Evolutionary conservation across 2,797 vertebrate species (phyloP).

Genomic region (Melanotaenia pygmaea): DNA sequence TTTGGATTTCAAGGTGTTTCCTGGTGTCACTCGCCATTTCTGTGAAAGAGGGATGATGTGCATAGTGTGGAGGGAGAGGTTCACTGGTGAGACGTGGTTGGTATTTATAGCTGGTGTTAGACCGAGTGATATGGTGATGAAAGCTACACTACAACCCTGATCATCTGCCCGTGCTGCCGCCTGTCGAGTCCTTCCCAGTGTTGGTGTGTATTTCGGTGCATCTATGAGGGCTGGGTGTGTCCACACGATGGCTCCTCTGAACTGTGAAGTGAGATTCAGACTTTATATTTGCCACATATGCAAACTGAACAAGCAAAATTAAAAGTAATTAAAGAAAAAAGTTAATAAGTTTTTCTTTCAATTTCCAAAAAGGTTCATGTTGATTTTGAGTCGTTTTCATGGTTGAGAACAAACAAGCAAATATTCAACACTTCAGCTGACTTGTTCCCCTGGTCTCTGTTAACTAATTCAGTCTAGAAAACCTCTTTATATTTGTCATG

Average conservation of each 20-base stretch:
- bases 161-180: conserved; percentile 57
- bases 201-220: conserved; percentile 33
- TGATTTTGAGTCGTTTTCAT: not conserved
- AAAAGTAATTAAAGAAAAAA: not conserved
- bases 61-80: conserved; percentile 49
- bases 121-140: conserved; percentile 69
- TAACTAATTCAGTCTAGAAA: not conserved
- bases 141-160: conserved; percentile 64
- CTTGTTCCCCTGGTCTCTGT: not conserved
- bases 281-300: not conserved
- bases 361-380: not conserved
- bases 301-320: not conserved
- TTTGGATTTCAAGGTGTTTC: conserved; percentile 71
- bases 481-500: not conserved
- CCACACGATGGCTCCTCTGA: conserved; percentile 18
- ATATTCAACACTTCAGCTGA: not conserved
- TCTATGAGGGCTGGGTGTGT: not conserved
- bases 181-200: conserved; percentile 23
- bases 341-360: not conserved
- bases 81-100: conserved; percentile 39
- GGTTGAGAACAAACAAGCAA: not conserved
- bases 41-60: conserved; percentile 75
- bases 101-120: conserved; percentile 81
- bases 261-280: not conserved
- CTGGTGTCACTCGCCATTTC: conserved; percentile 65